These are phyloP conservation scores for Tipula vernalis DNA, from an alignment of 2,888 invertebrate species.

Conservation along the genomic window DNA sequence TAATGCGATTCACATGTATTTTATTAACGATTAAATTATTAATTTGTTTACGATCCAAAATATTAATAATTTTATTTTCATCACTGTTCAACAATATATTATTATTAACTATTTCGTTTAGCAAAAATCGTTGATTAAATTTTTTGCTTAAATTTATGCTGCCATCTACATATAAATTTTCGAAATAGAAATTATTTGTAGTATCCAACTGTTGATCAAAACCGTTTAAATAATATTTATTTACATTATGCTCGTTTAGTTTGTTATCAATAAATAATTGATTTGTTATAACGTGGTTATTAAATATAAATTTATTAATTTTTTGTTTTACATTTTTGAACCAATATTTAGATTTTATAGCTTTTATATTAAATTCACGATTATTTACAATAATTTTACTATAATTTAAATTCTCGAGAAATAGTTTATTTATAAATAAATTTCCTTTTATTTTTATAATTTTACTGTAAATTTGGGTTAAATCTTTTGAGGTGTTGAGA, in stretches of 20 bases:
- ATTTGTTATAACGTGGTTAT: neutral
- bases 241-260: neutral
- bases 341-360: neutral
- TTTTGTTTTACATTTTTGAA: neutral
- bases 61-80: neutral
- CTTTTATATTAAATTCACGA: neutral
- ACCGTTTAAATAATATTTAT: neutral
- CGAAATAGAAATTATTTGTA: neutral
- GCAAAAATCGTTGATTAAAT: neutral
- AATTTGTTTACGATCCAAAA: neutral
- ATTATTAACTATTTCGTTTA: neutral
- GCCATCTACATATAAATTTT: neutral
- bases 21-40: neutral
- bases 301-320: neutral
- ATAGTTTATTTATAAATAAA: neutral
- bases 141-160: neutral
- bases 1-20: neutral
- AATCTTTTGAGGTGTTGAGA: neutral
- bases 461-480: neutral
- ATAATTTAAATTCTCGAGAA: neutral
- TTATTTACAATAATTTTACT: neutral
- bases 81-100: neutral
- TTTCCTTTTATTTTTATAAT: neutral
- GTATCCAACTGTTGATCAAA: neutral
- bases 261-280: neutral